Evolutionary conservation across 2,113 vertebrate genomes (phyloP).

Genomic region (Hirundichthys speculiger): DNA sequence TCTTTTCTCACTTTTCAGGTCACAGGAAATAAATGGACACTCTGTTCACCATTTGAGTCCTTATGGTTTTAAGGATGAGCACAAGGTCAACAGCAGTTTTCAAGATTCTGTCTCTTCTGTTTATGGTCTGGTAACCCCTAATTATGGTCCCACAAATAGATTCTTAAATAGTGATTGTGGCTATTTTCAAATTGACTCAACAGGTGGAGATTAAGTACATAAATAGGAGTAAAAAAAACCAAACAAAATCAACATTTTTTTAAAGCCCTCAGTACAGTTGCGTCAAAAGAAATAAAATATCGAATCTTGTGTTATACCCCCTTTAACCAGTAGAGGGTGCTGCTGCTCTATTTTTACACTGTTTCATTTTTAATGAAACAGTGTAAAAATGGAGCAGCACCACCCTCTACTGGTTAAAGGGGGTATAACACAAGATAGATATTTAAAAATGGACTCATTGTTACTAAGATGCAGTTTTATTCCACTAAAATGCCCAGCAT

Average conservation of each 20-base stretch:
- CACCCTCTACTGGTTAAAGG: no score
- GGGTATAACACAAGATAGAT: no score
- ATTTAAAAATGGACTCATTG: not conserved
- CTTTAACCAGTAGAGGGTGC: slow-evolving; percentile 41
- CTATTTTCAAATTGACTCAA: slow-evolving; percentile 2
- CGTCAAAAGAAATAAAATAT: no score
- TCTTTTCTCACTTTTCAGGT: slow-evolving; percentile 16
- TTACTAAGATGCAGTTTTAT: no score
- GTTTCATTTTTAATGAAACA: not conserved
- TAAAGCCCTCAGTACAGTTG: not conserved
- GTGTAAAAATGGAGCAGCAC: no score
- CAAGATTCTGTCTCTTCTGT: slow-evolving; percentile 30
- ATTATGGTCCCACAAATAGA: not conserved
- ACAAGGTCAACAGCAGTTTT: slow-evolving; percentile 31
- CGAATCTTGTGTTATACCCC: not conserved
- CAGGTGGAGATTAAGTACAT: no score
- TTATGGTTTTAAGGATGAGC: slow-evolving; percentile 46
- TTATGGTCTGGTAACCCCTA: slow-evolving; percentile 24
- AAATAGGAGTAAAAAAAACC: no score
- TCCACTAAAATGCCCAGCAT: no score
- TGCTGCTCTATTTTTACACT: not conserved
- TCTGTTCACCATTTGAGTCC: slow-evolving; percentile 40
- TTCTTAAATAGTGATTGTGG: slow-evolving; percentile 1
- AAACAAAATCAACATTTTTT: not conserved
- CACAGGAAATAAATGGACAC: slow-evolving; percentile 40